phyloP scores from a whole-genome alignment of 2,113 vertebrate species.

The Boulengerochromis microlepis region DNA sequence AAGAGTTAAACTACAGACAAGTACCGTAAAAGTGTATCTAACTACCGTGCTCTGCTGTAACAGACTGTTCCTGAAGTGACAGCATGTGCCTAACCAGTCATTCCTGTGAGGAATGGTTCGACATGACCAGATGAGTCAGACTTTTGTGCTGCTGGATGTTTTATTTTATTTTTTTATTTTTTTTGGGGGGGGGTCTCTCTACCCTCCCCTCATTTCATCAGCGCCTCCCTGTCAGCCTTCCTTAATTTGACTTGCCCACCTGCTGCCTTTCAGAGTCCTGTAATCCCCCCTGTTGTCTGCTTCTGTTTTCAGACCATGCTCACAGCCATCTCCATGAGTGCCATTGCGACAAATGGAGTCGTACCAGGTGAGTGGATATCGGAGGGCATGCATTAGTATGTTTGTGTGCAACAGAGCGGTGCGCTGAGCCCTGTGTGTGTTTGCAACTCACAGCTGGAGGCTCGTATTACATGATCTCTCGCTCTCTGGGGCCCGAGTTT shows the following conservation, averaged over 20 bases:
- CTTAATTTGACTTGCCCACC: background rate
- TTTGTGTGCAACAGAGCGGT: background rate
- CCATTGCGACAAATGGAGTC: conserved; percentile 96
- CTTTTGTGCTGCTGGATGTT: background rate
- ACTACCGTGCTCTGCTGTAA: background rate
- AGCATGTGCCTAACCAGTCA: background rate
- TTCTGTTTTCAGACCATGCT: conserved; percentile 88
- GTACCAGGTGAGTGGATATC: conserved; percentile 84
- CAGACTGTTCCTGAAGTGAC: background rate
- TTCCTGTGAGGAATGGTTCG: background rate
- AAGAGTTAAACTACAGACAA: background rate
- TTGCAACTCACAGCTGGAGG: conserved; percentile 81
- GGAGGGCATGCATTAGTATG: background rate
- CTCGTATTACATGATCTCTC: conserved; percentile 99
- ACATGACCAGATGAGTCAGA: background rate
- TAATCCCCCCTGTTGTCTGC: background rate
- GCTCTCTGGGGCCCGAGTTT: conserved; percentile 94
- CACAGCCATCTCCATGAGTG: conserved; percentile 99
- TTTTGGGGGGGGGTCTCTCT: background rate
- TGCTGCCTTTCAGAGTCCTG: background rate
- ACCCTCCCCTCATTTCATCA: background rate
- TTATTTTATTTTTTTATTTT: background rate
- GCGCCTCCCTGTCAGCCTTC: background rate
- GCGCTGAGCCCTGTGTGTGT: background rate
- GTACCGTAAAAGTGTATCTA: background rate